Base-by-base conservation (phyloP, 30 jellyfish, hydroid and myxozoan species). In the Cassiopea andromeda region DNA sequence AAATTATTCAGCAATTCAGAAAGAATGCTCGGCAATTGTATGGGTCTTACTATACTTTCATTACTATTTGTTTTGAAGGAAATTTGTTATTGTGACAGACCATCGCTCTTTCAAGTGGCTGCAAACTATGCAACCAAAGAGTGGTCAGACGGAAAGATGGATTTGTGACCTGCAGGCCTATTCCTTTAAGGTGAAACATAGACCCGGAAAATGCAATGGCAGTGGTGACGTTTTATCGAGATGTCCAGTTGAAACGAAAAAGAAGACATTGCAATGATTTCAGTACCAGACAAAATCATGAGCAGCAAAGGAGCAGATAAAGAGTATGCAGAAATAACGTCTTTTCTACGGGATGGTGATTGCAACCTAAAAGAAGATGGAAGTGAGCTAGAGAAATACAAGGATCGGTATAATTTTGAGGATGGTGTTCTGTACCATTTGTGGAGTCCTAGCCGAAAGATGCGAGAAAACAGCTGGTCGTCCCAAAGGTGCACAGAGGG, bases 81-180 rank as follows among this genome's bases (percentile, higher is more conserved):
- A 17, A 49, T 86, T 86, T 64, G 61, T 61, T 46, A 60, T 86
- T 60, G 79, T 60, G 54, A 86, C 94, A 38, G 94, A 86, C 83
- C 94, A 86, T 44, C 73, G 81, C 3, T 73, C 94, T 45, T 75
- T 86, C 47, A 57, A 77, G 60, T 86, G 94, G 94, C 64, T 86
- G 60, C 76, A 16, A 27, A 72, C 81, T 13, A 75, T 86, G 82
- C 17, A 74, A 48, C 74, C 82, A 3, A 50, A 87, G 60, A 77
- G 60, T 49, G 75, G 18, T 17, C 72, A 16, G 72, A 43, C 75
- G 46, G 88, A 46, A 50, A 84, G 92, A 84, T 84, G 92, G 92
- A 73, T 59, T 44, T 7, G 80, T 57, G 79, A 69, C 69, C 16
- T 84, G 59, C 87, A 84, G 70, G 83, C 59, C 57, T 73, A 69